Conservation (phyloP, 2,888 invertebrate species). For the Cheilosia soror region DNA sequence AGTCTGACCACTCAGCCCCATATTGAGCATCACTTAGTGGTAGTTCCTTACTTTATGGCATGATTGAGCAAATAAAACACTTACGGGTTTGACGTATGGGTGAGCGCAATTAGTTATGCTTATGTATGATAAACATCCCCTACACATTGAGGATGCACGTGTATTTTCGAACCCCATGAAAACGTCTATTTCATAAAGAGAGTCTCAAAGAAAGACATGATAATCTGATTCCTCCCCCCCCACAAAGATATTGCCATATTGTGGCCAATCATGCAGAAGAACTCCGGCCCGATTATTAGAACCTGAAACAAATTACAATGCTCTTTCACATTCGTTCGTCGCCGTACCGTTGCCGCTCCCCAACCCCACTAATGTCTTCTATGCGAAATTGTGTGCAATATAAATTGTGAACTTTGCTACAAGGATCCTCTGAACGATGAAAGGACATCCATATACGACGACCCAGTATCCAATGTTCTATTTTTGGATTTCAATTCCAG, state of each 20-base stretch:
- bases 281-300: conserved; percentile 39
- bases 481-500: conserved; percentile 69
- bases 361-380: conserved; percentile 1
- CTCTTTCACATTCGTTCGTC: conserved; percentile 24
- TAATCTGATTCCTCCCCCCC: conserved; percentile 28
- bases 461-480: conserved; percentile 57
- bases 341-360: background rate
- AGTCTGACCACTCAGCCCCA: too few species aligned
- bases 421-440: conserved; percentile 58
- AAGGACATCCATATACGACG: conserved; percentile 47
- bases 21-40: too few species aligned
- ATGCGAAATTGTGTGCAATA: conserved; percentile 61
- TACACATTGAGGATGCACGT: too few species aligned
- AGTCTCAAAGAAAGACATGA: conserved; percentile 28
- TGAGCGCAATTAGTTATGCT: too few species aligned
- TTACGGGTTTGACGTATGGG: too few species aligned
- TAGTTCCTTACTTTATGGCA: too few species aligned
- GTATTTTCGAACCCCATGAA: too few species aligned
- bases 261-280: conserved; percentile 42
- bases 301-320: conserved; percentile 45
- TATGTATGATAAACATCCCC: too few species aligned
- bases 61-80: too few species aligned
- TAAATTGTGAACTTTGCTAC: conserved; percentile 62
- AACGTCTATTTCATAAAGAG: background rate
- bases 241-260: conserved; percentile 15